Base-by-base conservation (phyloP, 2,113 vertebrate genomes). In the Phycodurus eques region DNA sequence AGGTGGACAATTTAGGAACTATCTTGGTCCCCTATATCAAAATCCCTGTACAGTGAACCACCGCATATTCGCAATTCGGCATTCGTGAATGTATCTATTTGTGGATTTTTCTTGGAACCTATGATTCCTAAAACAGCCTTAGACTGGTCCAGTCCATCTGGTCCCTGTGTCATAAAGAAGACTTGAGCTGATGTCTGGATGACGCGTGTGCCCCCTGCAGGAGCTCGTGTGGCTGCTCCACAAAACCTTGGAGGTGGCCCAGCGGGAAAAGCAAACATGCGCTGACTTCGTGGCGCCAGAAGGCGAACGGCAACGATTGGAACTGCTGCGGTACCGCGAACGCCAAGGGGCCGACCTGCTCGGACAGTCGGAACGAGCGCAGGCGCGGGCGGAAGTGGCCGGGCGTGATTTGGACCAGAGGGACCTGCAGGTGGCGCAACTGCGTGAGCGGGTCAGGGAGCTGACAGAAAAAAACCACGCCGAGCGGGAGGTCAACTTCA, bases 221-320 rank as follows among this genome's bases (percentile, higher is more conserved):
- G 95, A 98, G 80, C 87, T 98, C 80, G 96, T 99, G 61, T 93
- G 90, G 88, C 92, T 98, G 84, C 94, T 99, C 2, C 96, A 99
- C 78, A 96, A 95, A 83, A 94, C 95, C 0, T 85, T 99, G 79
- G 96, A 98, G 85, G 94, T 94, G 0, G 92, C 95, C 42, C 96
- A 98, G 90, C 93, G 93, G 80, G 96, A 99, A 90, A 98, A 97
- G 72, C 82, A 95, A 67, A 93, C 91, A 0, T 95, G 95, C 77
- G 89, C 86, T 0, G 91, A 92, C 10, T 98, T 95, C 80, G 74
- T 98, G 79, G 81, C 93, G 0, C 93, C 90, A 0, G 43, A 91
- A 0, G 90, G 89, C 1, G 95, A 98, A 67, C 91, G 93, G 83
- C 92, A 95, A 78, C 94, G 95, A 1, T 88, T 96, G 82, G 96